A percentile compares a stretch with the other conserved stretches of the same genome.
Evolutionary conservation across 2,888 invertebrate genomes (phyloP).

Genomic region (Melipona beecheii): DNA sequence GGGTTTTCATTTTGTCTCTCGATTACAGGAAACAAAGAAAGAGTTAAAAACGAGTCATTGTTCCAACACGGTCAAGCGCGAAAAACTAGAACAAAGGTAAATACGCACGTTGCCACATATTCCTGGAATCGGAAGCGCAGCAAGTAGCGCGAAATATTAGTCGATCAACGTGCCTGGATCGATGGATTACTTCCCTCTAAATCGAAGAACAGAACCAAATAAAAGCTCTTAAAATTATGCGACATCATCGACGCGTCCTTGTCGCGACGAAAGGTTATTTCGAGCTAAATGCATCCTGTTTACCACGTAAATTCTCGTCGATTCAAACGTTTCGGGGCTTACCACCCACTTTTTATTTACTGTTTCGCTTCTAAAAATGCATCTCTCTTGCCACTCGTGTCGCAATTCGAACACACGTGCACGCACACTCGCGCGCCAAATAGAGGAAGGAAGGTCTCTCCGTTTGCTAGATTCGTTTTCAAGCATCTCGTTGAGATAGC

Average conservation of each 20-base stretch:
- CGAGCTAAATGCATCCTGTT: neutral
- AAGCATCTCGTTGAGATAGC: too few species aligned
- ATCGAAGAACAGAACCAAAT: too few species aligned
- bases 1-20: too few species aligned
- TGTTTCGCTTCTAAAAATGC: neutral
- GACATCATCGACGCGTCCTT: neutral
- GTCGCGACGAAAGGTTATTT: neutral
- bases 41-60: neutral
- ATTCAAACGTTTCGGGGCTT: neutral
- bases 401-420: too few species aligned
- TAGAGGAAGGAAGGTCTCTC: too few species aligned
- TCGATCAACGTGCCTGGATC: neutral
- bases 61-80: neutral
- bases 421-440: too few species aligned
- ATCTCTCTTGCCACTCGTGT: too few species aligned
- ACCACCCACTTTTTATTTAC: neutral
- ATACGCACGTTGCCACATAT: neutral
- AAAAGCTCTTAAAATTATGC: too few species aligned
- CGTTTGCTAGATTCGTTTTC: too few species aligned
- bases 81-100: neutral
- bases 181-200: neutral
- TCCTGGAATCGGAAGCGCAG: neutral
- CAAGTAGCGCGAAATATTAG: neutral
- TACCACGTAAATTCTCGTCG: neutral
- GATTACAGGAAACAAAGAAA: neutral